These are phyloP conservation scores for Drosophila nr. perissopoda DNA, from an alignment of 2,888 invertebrate species.

Conservation along the genomic window DNA sequence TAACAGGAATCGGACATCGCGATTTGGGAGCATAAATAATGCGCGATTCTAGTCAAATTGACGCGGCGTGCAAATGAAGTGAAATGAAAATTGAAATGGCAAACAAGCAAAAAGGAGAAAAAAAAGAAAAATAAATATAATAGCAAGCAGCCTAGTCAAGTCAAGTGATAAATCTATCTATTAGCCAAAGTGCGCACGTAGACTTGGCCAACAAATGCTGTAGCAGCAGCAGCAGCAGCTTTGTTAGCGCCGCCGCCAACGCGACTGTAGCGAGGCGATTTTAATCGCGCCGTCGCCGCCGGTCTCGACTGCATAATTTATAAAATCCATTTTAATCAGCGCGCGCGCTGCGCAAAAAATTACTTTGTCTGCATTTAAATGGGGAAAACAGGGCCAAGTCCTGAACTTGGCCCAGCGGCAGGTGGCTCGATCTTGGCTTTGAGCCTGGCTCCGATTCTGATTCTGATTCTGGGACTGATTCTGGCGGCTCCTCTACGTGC, in stretches of 20 bases:
- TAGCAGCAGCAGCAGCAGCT: conserved; percentile 26
- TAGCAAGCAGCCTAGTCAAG: conserved; percentile 48
- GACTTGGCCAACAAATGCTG: conserved; percentile 20
- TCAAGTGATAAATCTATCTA: conserved; percentile 82
- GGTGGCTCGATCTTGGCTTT: conserved; percentile 49
- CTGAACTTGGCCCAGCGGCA: conserved; percentile 77
- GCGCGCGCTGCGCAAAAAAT: conserved; percentile 71
- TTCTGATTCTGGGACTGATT: conserved; percentile 6
- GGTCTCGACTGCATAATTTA: conserved; percentile 74
- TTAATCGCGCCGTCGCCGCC: conserved; percentile 68
- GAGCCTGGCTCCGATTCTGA: conserved; percentile 1
- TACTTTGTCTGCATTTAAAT: conserved; percentile 84
- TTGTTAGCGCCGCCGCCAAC: conserved; percentile 67
- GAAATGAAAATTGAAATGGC: conserved; percentile 79
- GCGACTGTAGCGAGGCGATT: conserved; percentile 68
- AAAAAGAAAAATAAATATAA: conserved; percentile 32
- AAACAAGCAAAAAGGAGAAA: conserved; percentile 12
- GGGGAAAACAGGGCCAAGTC: conserved; percentile 54
- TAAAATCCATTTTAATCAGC: conserved; percentile 82
- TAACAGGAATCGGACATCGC: conserved; percentile 34
- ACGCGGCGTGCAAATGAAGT: conserved; percentile 73
- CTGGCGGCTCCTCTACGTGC: conserved; percentile 56
- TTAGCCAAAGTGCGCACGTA: conserved; percentile 73
- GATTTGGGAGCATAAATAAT: conserved; percentile 62
- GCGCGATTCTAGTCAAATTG: conserved; percentile 52